Conservation (phyloP, 2,113 vertebrate species). For the Rhombomys opimus region DNA sequence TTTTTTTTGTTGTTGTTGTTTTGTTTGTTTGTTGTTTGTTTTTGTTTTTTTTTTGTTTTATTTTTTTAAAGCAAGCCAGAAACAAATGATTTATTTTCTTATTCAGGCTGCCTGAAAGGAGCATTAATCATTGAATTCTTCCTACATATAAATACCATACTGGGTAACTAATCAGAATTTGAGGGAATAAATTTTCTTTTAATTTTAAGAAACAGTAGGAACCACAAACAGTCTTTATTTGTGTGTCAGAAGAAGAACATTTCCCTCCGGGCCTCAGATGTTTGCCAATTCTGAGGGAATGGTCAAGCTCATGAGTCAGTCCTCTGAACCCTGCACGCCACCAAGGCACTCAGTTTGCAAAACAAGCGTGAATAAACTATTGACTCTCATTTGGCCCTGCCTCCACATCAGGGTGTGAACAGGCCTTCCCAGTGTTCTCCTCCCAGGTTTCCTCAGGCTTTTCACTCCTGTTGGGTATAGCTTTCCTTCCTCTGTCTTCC, state of each 20-base stretch:
- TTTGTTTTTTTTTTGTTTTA: not conserved
- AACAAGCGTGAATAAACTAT: not conserved
- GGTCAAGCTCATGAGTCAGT: slow-evolving; percentile 18
- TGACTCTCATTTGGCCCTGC: not conserved
- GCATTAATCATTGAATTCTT: slow-evolving; percentile 22
- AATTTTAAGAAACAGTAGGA: slow-evolving; percentile 20
- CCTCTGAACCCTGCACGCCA: slow-evolving; percentile 27
- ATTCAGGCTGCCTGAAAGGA: not conserved
- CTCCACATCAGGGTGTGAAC: not conserved
- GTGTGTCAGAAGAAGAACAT: not conserved
- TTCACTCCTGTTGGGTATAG: not conserved
- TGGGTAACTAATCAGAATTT: slow-evolving; percentile 8
- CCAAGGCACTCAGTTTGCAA: not conserved
- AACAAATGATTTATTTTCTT: not conserved
- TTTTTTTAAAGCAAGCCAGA: slow-evolving; percentile 18
- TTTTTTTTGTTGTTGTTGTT: not conserved
- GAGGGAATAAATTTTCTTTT: slow-evolving; percentile 2
- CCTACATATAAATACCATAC: not conserved
- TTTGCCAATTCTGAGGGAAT: slow-evolving; percentile 42
- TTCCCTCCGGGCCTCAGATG: slow-evolving; percentile 39
- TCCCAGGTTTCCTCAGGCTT: not conserved
- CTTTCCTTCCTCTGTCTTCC: slow-evolving; percentile 47
- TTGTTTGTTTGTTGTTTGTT: not conserved
- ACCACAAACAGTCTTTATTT: slow-evolving; percentile 30
- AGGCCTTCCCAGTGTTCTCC: not conserved